These are phyloP conservation scores for Sweltsa coloradensis DNA, from an alignment of 1,140 invertebrate species.

Conservation along the genomic window DNA sequence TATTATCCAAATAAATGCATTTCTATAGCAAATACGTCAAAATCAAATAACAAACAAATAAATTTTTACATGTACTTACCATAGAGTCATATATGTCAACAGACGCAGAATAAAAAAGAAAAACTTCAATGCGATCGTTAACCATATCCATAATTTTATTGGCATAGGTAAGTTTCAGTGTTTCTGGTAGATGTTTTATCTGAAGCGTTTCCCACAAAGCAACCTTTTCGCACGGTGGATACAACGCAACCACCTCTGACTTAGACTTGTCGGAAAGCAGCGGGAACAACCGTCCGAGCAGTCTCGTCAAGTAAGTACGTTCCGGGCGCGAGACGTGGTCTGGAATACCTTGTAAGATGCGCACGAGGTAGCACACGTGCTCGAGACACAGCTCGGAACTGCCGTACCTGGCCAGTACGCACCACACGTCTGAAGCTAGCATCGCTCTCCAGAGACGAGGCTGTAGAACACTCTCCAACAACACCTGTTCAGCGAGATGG, in stretches of 20 bases:
- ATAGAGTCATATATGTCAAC: no score
- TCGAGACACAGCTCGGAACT: slow-evolving; percentile 1
- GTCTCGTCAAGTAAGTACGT: no score
- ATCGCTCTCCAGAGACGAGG: slow-evolving; percentile 8
- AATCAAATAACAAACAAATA: no score
- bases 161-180: no score
- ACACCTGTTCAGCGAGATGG: neutral
- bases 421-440: slow-evolving; percentile 10
- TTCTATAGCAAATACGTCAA: no score
- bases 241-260: neutral
- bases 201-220: no score
- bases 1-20: no score
- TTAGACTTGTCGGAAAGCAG: neutral
- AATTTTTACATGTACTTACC: no score
- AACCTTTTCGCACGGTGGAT: neutral
- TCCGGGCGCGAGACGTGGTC: no score
- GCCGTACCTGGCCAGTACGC: slow-evolving; percentile 11
- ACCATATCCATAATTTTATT: neutral
- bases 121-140: neutral
- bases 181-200: no score
- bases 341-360: neutral
- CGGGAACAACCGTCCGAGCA: neutral
- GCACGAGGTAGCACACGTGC: neutral
- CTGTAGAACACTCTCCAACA: slow-evolving; percentile 9
- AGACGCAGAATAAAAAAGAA: neutral